A percentile compares a stretch with the other conserved stretches of the same genome.
These are phyloP conservation scores for Eupithecia centaureata DNA, from an alignment of 2,888 invertebrate species.

Conservation along the genomic window DNA sequence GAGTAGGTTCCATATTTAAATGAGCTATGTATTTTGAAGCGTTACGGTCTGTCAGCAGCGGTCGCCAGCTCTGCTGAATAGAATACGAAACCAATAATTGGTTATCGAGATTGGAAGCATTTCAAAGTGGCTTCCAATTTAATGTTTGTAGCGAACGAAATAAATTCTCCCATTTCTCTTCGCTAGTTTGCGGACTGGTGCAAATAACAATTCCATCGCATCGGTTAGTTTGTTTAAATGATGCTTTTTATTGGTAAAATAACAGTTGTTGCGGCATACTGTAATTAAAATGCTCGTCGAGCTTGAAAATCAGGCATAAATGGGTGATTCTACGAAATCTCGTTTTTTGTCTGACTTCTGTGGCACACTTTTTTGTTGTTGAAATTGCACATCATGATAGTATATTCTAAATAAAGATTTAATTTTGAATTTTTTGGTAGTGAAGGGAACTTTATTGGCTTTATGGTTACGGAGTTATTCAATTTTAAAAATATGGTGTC, in stretches of 20 bases:
- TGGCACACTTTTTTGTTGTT: too few relatives aligned
- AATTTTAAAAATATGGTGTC: too few relatives aligned
- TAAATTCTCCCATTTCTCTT: conserved; percentile 17
- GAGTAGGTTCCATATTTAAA: conserved; percentile 57
- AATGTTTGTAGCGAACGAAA: conserved; percentile 53
- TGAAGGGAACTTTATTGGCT: too few relatives aligned
- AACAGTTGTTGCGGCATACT: conserved; percentile 53
- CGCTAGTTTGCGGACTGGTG: conserved; percentile 15
- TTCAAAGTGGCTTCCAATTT: conserved; percentile 61
- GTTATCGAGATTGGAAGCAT: conserved; percentile 67
- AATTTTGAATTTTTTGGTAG: too few relatives aligned
- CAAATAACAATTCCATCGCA: conserved; percentile 53
- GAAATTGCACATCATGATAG: too few relatives aligned
- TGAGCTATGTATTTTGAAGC: conserved; percentile 64
- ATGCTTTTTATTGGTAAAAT: conserved; percentile 50
- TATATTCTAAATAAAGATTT: too few relatives aligned
- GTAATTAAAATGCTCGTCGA: conserved; percentile 65
- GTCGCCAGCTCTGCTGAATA: conserved; percentile 42
- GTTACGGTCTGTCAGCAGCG: conserved; percentile 48
- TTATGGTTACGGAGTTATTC: too few relatives aligned
- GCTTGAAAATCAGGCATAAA: conserved; percentile 41
- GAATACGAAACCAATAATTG: conserved; percentile 57
- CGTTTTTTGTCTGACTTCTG: too few relatives aligned
- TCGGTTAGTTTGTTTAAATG: conserved; percentile 53
- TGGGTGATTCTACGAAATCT: too few relatives aligned